These are phyloP conservation scores for Leptinotarsa defecta DNA, from an alignment of 1,140 invertebrate genomes.

Conservation along the genomic window DNA sequence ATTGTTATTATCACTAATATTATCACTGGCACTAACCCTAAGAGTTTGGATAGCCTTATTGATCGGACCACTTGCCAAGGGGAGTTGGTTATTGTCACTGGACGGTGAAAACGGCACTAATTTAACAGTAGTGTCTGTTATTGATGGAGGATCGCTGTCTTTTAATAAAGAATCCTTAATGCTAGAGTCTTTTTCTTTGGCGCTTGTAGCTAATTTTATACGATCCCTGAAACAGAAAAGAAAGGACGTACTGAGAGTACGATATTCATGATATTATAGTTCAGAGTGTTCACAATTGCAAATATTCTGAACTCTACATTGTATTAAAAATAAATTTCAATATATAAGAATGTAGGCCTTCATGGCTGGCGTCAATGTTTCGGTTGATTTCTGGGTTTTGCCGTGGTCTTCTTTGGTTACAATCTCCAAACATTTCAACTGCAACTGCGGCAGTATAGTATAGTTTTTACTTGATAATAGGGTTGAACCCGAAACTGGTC, in stretches of 20 bases:
- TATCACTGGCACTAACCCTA: slow-evolving; percentile 23
- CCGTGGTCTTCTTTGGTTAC: too few species aligned
- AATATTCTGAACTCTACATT: too few species aligned
- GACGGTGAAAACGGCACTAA: slow-evolving; percentile 34
- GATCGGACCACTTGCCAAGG: neutral
- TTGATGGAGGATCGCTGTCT: slow-evolving; percentile 35
- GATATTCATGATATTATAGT: too few species aligned
- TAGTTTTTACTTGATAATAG: too few species aligned
- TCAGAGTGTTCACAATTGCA: too few species aligned
- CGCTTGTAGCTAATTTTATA: slow-evolving; percentile 44
- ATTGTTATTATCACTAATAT: slow-evolving; percentile 23
- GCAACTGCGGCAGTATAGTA: too few species aligned
- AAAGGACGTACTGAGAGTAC: neutral
- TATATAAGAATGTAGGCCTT: too few species aligned
- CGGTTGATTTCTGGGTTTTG: too few species aligned
- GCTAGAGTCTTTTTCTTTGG: slow-evolving; percentile 42
- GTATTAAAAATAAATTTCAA: too few species aligned
- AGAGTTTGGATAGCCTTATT: neutral
- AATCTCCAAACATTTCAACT: too few species aligned
- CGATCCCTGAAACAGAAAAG: slow-evolving; percentile 39
- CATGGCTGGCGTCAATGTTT: too few species aligned
- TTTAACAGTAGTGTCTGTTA: slow-evolving; percentile 19
- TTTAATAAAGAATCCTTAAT: slow-evolving; percentile 41
- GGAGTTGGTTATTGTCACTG: slow-evolving; percentile 32
- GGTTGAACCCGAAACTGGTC: too few species aligned